A percentile compares a stretch with the other conserved stretches of the same genome.
These are phyloP conservation scores for Eleginops maclovinus DNA, from an alignment of 2,113 vertebrate species.

Conservation along the genomic window DNA sequence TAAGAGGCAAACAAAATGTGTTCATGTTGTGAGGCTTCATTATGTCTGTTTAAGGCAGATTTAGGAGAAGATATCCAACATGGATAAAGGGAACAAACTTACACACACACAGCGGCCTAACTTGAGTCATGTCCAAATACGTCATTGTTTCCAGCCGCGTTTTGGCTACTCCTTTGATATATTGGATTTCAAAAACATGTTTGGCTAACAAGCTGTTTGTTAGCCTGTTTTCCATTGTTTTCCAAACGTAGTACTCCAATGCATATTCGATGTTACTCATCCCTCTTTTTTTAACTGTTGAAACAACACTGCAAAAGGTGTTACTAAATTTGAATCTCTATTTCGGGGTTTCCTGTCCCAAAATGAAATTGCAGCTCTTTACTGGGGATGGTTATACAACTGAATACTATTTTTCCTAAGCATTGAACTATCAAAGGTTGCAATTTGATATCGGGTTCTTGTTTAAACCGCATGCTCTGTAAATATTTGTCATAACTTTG, in stretches of 20 bases:
- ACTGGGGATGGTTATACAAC: neutral
- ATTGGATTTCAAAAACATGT: conserved; percentile 40
- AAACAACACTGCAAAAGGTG: neutral
- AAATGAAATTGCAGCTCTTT: neutral
- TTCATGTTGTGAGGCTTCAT: conserved; percentile 35
- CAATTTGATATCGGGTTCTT: neutral
- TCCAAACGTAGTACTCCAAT: neutral
- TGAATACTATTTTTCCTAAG: neutral
- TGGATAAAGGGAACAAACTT: conserved; percentile 7
- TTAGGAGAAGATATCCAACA: conserved; percentile 31
- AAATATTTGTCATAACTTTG: conserved; percentile 6
- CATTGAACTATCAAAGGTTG: neutral
- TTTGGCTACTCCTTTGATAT: neutral
- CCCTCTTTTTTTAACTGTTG: neutral
- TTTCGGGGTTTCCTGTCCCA: neutral
- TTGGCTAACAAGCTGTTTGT: conserved; percentile 26
- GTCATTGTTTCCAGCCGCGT: conserved; percentile 32
- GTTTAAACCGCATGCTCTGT: neutral
- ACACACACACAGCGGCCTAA: neutral
- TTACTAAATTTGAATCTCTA: neutral
- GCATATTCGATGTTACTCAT: conserved; percentile 3
- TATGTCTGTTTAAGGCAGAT: conserved; percentile 47
- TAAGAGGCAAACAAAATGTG: neutral
- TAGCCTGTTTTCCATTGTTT: conserved; percentile 23
- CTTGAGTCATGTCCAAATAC: conserved; percentile 21